Evolutionary conservation across 2,888 invertebrate genomes (phyloP).

Genomic region (Andricus curvator): DNA sequence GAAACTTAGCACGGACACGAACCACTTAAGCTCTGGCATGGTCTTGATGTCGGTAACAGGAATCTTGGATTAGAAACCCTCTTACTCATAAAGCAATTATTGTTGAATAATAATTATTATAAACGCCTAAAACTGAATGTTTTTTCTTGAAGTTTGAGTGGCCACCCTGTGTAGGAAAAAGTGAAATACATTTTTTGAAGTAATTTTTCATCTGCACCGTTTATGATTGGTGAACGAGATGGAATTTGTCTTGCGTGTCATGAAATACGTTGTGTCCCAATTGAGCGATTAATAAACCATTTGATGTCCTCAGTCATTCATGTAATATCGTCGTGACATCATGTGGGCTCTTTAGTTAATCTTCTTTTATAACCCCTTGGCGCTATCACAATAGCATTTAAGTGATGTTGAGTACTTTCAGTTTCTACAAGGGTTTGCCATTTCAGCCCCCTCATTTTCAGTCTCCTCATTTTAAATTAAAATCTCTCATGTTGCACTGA

Average conservation of each 20-base stretch:
- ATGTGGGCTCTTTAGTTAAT: background rate
- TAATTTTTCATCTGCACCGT: no score
- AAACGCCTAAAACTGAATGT: no score
- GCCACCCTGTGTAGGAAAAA: no score
- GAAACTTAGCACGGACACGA: no score
- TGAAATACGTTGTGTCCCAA: background rate
- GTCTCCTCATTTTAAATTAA: no score
- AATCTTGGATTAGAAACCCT: no score
- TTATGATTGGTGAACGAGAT: background rate
- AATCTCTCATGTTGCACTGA: background rate
- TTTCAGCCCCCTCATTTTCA: background rate
- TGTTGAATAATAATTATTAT: no score
- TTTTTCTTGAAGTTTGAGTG: no score
- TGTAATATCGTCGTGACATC: background rate
- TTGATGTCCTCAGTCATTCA: background rate
- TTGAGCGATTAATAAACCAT: conserved; percentile 12
- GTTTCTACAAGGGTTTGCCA: background rate
- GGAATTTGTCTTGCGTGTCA: background rate
- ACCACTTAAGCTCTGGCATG: no score
- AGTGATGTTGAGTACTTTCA: background rate
- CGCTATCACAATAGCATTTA: background rate
- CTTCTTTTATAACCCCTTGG: background rate
- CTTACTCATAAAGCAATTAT: no score
- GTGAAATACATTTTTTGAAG: no score
- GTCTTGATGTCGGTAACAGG: no score